A percentile compares a stretch with the other conserved stretches of the same genome.
phyloP scores from a whole-genome alignment of 1,140 invertebrate genomes.

The Laodelphax striatellus region DNA sequence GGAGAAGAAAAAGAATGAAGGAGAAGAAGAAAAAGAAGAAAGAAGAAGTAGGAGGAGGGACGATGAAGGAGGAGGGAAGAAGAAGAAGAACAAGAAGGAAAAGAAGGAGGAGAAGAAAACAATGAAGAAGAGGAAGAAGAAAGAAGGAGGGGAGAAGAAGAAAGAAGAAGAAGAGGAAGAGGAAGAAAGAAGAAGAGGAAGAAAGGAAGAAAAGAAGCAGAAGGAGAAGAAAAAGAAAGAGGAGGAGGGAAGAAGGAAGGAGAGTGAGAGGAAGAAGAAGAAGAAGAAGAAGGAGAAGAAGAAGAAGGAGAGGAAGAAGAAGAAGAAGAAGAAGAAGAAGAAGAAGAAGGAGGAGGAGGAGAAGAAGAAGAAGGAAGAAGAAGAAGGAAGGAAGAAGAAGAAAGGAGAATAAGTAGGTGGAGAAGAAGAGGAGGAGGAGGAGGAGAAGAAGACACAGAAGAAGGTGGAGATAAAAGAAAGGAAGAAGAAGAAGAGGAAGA shows the following conservation, averaged over 20 bases:
- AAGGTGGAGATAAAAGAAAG: too few relatives aligned
- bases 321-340: background rate
- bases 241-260: background rate
- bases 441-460: too few relatives aligned
- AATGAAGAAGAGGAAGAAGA: background rate
- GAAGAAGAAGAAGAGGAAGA: too few relatives aligned
- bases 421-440: too few relatives aligned
- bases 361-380: background rate
- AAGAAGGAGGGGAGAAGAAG: background rate
- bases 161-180: background rate
- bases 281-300: background rate
- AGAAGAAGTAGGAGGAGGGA: background rate
- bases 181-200: background rate
- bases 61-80: background rate
- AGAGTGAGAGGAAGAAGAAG: background rate
- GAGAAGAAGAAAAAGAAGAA: background rate
- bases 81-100: background rate
- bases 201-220: background rate
- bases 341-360: background rate
- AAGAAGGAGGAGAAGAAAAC: background rate
- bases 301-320: background rate
- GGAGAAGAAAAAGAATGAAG: background rate
- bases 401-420: too few relatives aligned
- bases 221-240: background rate
- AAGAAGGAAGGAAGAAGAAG: background rate